Percentiles rank a stretch among this genome's conserved stretches.
Evolutionary conservation across 2,113 vertebrate genomes (phyloP).

Genomic region (Megaceryle torquata): DNA sequence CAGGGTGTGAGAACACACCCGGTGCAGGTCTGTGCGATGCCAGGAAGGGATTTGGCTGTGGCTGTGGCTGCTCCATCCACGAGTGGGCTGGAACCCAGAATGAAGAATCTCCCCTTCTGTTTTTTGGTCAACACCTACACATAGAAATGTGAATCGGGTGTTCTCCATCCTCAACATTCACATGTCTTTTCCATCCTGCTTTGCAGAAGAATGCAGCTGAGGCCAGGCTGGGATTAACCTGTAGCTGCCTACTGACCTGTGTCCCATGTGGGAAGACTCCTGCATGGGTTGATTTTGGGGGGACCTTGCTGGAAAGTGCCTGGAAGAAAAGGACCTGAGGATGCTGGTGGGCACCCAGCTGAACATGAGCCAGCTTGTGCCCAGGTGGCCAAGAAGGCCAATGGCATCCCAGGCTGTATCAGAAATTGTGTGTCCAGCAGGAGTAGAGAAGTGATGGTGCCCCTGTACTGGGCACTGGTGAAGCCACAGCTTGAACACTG

Average conservation of each 20-base stretch:
- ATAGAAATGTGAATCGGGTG: neutral
- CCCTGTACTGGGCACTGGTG: no score
- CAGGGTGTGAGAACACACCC: neutral
- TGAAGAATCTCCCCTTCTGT: neutral
- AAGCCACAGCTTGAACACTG: no score
- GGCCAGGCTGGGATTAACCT: neutral
- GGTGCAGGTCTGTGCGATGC: fast-evolving
- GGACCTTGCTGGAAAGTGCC: neutral
- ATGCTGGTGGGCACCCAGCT: no score
- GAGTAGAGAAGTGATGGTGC: no score
- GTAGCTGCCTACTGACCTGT: neutral
- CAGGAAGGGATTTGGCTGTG: neutral
- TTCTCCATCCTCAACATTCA: neutral
- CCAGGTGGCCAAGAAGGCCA: no score
- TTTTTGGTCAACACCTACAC: neutral
- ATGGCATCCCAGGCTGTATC: no score
- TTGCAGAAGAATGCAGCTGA: neutral
- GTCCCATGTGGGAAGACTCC: neutral
- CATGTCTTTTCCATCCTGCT: neutral
- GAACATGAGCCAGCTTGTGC: no score
- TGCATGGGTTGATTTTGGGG: fast-evolving
- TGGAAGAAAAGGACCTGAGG: no score
- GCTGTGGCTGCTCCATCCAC: fast-evolving
- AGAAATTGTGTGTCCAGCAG: no score
- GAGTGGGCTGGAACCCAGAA: fast-evolving